Base-by-base conservation (phyloP, 2,797 vertebrate genomes). In the Corythornis leucogaster region DNA sequence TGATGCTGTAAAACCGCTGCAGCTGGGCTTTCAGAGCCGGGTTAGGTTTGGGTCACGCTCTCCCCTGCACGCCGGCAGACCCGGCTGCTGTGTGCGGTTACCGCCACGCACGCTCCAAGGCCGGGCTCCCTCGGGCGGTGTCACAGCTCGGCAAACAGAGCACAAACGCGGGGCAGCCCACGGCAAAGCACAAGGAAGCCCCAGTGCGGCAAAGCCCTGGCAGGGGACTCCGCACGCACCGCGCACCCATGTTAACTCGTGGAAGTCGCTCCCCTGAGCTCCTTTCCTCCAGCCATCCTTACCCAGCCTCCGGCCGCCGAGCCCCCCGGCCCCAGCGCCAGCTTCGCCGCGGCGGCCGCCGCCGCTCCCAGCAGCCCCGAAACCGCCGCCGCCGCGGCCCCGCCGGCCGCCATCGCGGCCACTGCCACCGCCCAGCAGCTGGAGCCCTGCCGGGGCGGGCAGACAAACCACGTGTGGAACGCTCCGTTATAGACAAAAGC, bases 381-480 rank as follows among this genome's bases (percentile, higher is more conserved):
- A 3, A 8, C 57, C 4, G 2, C 54, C 9, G 89, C 67, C 31
- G 35, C 74, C 3, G 42, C 67, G 28, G 35, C 35, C 35, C 58
- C 58, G 35, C 54, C 35, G 17, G 59, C 40, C 7, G 33, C 40
- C 54, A 13, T 57, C 55, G 8, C 21, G 19, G 26, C 28, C 6
- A 14, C 18, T n/a, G 15, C 7, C 38, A 26, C 48, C 25, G 24
- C 48, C 15, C 15, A 5, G 24, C 48, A 50, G 25, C 48, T 15
- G 24, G 9, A 25, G 64, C 38, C 46, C 80, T 73, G 35, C 68
- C 63, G 46, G 75, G 42, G 18, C 51, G 51, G 51, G 51, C 26
- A 8, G 43, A 3, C 1, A n/a, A 11, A 6, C 9, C 25, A 4
- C 4, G 1, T 0, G 24, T 2, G 28, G 20, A 1, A 1, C 0